Evolutionary conservation across 2,113 vertebrate species (phyloP), one percentile per base, ranked within the genome.

Genomic region (Zosterops borbonicus): DNA sequence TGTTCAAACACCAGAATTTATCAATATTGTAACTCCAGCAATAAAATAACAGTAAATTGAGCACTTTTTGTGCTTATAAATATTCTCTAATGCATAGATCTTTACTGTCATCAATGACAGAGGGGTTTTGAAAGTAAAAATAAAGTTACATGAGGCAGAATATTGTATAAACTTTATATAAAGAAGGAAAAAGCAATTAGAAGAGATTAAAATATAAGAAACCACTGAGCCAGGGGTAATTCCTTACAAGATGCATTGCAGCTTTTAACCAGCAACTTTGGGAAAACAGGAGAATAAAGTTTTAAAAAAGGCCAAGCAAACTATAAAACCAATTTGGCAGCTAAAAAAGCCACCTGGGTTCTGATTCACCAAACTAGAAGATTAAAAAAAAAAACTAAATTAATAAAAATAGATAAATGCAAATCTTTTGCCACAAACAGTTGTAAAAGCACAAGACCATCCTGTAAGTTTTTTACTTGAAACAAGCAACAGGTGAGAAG

Each of bases 1-100:
- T 0, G 2, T 12, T 35, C 42, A 39, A 35, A 53, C n/a, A 42
- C 1, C 6, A 50, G 17, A 28, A 42, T 3, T 27, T 19, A 29
- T 20, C n/a, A 42, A 44, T 1, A 31, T 71, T 1, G 6, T 25
- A 41, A 71, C 1, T 5, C 15, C 35, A 49, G n/a, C 46, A 41
- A 23, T 23, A 46, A 75, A 80, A 49, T 7, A 35, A 18, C 0
- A n/a, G 44, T 2, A 49, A 59, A 58, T 58, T 0, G 35, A 2
- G 2, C 27, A 29, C 0, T 52, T 65, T 56, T 3, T 16, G 33
- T 17, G 35, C 9, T 41, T 37, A 31, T 6, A 69, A 64, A 9
- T n/a, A 47, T 21, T 65, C 29, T 6, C 1, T 12, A 42, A 41
- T 6, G 16, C 1, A 6, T 3, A 25, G 16, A 7, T 35, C 18